Conservation (phyloP, 2,797 vertebrate species). For the Tamandua tetradactyla region DNA sequence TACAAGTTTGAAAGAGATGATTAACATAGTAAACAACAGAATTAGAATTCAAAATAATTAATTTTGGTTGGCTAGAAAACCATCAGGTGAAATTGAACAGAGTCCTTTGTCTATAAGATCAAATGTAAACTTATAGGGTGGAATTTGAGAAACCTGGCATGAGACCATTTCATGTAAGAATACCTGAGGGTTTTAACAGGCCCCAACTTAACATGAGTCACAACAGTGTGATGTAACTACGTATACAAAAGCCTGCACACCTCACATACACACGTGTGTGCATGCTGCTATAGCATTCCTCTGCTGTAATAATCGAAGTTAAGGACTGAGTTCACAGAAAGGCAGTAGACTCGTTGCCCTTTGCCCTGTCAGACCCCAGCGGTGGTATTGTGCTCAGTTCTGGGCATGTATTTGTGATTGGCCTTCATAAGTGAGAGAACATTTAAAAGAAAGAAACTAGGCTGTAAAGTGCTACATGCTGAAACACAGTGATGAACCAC, state of each 20-base stretch:
- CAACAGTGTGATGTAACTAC: neutral
- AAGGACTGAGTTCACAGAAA: neutral
- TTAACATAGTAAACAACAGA: neutral
- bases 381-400: accelerated
- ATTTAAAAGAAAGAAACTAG: accelerated
- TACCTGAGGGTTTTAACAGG: too few species aligned
- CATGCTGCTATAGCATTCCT: accelerated
- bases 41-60: neutral
- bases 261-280: accelerated
- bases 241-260: too few species aligned
- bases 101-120: neutral
- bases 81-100: neutral
- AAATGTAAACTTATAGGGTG: neutral
- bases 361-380: neutral
- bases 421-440: too few species aligned
- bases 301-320: neutral
- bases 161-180: neutral
- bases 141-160: neutral
- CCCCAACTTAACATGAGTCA: neutral
- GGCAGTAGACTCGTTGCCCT: neutral
- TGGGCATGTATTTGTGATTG: neutral
- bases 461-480: neutral
- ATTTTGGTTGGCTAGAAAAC: neutral
- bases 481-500: neutral
- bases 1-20: neutral